phyloP scores from a whole-genome alignment of 1,140 invertebrate species.

The Asbolus verrucosus region DNA sequence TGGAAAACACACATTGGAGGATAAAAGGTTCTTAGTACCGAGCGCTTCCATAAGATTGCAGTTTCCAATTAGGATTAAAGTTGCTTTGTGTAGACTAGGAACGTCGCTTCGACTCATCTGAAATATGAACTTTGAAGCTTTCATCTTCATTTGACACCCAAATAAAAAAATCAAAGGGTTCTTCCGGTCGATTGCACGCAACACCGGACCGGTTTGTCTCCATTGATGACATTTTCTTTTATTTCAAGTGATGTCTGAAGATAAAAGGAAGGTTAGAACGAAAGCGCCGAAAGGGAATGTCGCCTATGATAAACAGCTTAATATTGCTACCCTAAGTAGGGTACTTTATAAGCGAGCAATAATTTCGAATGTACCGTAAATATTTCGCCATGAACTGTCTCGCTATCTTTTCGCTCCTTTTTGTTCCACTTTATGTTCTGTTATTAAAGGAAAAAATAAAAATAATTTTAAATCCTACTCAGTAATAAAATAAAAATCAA shows the following conservation, averaged over 20 bases:
- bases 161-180: too few species aligned
- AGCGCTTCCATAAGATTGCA: constrained; percentile 20
- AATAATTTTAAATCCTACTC: too few species aligned
- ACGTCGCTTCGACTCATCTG: constrained; percentile 1
- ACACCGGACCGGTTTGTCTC: too few species aligned
- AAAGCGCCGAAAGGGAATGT: constrained; percentile 11
- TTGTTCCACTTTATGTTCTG: constrained; percentile 26
- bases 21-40: constrained; percentile 26
- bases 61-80: constrained; percentile 33
- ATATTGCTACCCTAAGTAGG: constrained; percentile 15
- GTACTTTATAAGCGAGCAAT: constrained; percentile 34
- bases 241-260: background rate
- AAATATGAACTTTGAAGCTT: background rate
- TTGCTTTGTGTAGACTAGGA: background rate
- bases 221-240: background rate
- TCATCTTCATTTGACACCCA: background rate
- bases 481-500: too few species aligned
- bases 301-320: constrained; percentile 27
- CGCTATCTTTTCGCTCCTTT: constrained; percentile 25
- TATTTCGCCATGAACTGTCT: constrained; percentile 13
- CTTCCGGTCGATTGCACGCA: too few species aligned
- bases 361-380: constrained; percentile 23
- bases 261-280: background rate
- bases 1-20: constrained; percentile 21
- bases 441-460: constrained; percentile 36